Percentiles rank a stretch among this genome's conserved stretches.
Evolutionary conservation across 1,140 invertebrate genomes (phyloP).

Genomic region (Centruroides sculpturatus): DNA sequence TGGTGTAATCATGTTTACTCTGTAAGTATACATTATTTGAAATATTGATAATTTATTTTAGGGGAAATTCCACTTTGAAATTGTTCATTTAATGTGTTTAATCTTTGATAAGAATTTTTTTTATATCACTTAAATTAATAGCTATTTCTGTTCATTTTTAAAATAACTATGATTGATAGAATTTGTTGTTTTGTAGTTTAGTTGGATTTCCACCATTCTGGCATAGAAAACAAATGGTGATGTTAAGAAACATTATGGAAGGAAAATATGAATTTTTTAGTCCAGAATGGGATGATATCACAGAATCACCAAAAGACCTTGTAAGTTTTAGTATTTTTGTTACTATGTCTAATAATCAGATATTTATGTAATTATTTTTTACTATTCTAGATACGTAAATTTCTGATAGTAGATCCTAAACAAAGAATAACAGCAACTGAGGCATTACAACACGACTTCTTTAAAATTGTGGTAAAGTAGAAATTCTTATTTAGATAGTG

Average conservation of each 20-base stretch:
- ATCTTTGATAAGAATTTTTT: too few species aligned
- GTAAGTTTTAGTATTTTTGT: constrained; percentile 22
- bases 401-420: constrained; percentile 75
- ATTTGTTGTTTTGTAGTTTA: constrained; percentile 38
- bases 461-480: constrained; percentile 66
- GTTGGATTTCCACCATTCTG: constrained; percentile 99
- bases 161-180: too few species aligned
- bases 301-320: constrained; percentile 51
- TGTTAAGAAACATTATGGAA: constrained; percentile 98
- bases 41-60: too few species aligned
- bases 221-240: constrained; percentile 92
- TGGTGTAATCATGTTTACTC: too few species aligned
- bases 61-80: too few species aligned
- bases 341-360: not conserved
- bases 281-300: constrained; percentile 95
- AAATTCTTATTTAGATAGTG: constrained; percentile 2
- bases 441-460: constrained; percentile 82
- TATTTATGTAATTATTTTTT: not conserved
- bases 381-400: constrained; percentile 53
- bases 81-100: too few species aligned
- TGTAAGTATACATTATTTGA: too few species aligned
- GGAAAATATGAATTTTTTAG: constrained; percentile 87
- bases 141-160: too few species aligned
- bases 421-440: constrained; percentile 69
- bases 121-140: too few species aligned